Conservation (phyloP, 2,113 vertebrate genomes). For the Pomatostomus ruficeps region DNA sequence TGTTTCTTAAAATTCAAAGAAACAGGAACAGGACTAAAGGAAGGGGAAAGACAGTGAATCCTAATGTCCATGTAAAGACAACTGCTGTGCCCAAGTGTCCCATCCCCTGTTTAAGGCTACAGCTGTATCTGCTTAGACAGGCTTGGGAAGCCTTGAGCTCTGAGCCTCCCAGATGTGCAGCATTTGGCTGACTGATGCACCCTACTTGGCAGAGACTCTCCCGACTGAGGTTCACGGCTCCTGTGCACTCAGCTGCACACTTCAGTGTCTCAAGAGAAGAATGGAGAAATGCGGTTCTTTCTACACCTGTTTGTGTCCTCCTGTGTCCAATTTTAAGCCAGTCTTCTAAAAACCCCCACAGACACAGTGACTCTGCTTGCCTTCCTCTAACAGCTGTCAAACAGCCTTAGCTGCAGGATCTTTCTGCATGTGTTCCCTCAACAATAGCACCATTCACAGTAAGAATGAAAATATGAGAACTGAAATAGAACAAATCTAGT, state of each 20-base stretch:
- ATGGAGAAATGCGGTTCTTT: background rate
- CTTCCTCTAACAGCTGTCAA: background rate
- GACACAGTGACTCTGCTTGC: background rate
- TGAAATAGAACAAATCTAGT: background rate
- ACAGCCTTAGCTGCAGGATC: background rate
- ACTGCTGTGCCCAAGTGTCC: background rate
- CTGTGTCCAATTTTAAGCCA: background rate
- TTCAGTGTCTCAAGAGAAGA: background rate
- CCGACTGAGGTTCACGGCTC: background rate
- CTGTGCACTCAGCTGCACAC: background rate
- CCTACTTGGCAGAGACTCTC: background rate
- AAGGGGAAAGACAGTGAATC: background rate
- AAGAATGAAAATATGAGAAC: background rate
- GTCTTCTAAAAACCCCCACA: background rate
- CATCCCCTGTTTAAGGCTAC: background rate
- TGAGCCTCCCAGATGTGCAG: background rate
- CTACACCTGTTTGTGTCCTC: background rate
- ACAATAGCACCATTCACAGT: background rate
- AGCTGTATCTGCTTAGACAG: background rate
- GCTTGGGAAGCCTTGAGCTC: background rate
- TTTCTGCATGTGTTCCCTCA: background rate
- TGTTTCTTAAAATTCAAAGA: background rate
- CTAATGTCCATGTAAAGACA: background rate
- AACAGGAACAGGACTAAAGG: background rate
- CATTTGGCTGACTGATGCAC: background rate